Evolutionary conservation across 2,113 vertebrate genomes (phyloP).

Genomic region (Alethe diademata): DNA sequence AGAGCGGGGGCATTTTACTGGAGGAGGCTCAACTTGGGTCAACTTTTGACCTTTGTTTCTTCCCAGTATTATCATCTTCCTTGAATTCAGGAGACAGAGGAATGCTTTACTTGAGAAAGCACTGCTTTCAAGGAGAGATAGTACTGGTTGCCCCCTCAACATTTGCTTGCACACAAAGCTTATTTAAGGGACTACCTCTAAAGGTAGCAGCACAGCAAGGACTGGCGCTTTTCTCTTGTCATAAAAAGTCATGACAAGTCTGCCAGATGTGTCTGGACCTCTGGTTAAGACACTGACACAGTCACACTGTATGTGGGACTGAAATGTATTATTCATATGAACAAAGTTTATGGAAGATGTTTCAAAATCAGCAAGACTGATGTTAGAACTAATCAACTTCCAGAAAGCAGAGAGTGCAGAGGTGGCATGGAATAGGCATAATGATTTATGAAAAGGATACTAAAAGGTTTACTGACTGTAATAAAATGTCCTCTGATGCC

Average conservation of each 20-base stretch:
- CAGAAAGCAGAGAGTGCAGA: background rate
- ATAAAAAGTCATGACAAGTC: background rate
- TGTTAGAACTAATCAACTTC: background rate
- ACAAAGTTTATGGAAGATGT: background rate
- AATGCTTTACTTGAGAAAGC: background rate
- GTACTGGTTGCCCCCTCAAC: background rate
- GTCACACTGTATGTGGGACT: background rate
- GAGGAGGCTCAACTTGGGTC: background rate
- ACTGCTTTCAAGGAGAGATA: background rate
- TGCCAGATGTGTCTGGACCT: background rate
- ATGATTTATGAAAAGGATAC: background rate
- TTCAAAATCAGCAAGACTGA: background rate
- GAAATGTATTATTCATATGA: background rate
- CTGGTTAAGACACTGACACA: background rate
- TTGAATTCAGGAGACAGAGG: background rate
- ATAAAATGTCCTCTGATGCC: background rate
- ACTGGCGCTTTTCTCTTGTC: background rate
- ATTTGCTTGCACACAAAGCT: background rate
- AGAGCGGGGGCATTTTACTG: background rate
- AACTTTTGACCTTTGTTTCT: background rate
- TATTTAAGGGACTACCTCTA: background rate
- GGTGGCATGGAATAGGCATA: background rate
- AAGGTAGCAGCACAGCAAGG: background rate
- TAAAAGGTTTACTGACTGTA: background rate
- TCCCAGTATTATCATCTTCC: background rate